Conservation (phyloP, 1,140 invertebrate genomes). For the Drosophila parvula region DNA sequence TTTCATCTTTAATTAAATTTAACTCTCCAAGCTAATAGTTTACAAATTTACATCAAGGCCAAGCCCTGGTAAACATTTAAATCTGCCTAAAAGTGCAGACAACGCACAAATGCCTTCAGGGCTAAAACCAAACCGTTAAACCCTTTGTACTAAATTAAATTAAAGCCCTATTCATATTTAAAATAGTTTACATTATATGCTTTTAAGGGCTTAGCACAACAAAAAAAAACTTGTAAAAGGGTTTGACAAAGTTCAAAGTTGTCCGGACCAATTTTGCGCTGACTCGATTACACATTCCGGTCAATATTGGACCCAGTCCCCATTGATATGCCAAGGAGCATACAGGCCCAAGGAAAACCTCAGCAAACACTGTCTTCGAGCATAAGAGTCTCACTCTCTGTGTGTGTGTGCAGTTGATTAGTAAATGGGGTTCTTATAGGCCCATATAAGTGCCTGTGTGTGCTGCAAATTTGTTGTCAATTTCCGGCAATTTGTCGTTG, state of each 20-base stretch:
- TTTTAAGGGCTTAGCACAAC: constrained; percentile 13
- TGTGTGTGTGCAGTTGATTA: constrained; percentile 42
- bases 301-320: constrained; percentile 41
- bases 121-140: neutral
- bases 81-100: neutral
- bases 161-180: constrained; percentile 28
- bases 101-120: constrained; percentile 7
- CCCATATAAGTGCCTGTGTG: constrained; percentile 23
- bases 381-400: neutral
- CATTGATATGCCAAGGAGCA: constrained; percentile 66
- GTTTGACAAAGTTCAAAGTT: constrained; percentile 39
- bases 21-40: neutral
- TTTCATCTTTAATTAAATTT: neutral
- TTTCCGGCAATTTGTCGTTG: constrained; percentile 79
- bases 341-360: constrained; percentile 43
- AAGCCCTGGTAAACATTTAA: neutral
- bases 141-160: constrained; percentile 10
- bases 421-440: constrained; percentile 36
- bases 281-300: constrained; percentile 50
- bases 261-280: constrained; percentile 11
- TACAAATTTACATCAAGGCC: neutral
- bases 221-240: constrained; percentile 17
- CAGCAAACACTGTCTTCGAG: constrained; percentile 54
- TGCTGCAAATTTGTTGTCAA: constrained; percentile 73
- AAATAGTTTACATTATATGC: constrained; percentile 34